Evolutionary conservation across 2,888 invertebrate species (phyloP).

Genomic region (Amiota communis): DNA sequence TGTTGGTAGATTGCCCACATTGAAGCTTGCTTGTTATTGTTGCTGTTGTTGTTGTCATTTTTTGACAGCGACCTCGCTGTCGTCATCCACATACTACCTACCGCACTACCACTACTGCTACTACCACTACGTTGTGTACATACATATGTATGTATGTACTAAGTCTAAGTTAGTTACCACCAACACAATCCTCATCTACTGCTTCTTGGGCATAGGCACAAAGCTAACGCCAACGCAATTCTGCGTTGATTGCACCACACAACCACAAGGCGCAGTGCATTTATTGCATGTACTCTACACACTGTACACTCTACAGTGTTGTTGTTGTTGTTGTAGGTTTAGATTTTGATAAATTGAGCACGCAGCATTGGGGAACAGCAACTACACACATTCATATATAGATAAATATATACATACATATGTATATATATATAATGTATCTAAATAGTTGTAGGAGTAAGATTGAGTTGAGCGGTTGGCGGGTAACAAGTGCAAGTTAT

Average conservation of each 20-base stretch:
- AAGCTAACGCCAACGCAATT: constrained; percentile 39
- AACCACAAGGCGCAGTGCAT: constrained; percentile 32
- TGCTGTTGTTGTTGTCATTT: constrained; percentile 11
- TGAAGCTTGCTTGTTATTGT: not conserved
- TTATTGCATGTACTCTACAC: constrained; percentile 44
- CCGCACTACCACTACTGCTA: too few species aligned
- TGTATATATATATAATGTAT: not conserved
- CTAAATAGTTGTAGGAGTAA: not conserved
- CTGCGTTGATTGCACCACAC: constrained; percentile 33
- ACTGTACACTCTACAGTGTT: constrained; percentile 35
- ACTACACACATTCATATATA: not conserved
- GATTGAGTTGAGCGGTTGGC: not conserved
- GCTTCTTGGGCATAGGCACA: not conserved
- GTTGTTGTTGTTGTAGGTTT: constrained; percentile 8
- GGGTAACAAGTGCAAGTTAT: not conserved
- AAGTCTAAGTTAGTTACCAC: too few species aligned
- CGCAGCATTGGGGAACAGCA: constrained; percentile 53
- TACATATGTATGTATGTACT: too few species aligned
- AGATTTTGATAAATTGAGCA: constrained; percentile 53
- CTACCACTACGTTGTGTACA: too few species aligned
- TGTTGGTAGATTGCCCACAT: not conserved
- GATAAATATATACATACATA: not conserved
- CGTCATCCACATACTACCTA: constrained; percentile 20
- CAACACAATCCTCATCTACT: not conserved
- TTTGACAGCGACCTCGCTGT: constrained; percentile 25